Conservation (phyloP, 2,888 invertebrate genomes). For the Iselma pallidipennis region DNA sequence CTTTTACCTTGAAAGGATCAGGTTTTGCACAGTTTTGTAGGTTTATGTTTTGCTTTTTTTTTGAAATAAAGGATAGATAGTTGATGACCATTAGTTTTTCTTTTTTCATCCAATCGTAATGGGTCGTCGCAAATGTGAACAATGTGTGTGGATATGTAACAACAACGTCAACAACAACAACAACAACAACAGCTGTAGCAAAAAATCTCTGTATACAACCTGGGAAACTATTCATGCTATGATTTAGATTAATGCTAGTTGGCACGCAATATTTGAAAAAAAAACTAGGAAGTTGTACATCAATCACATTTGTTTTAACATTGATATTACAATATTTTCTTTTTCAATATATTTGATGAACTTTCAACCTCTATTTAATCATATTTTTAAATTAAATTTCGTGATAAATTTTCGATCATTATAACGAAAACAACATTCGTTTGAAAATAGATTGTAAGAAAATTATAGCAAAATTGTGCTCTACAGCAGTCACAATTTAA, state of each 20-base stretch:
- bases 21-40: neutral
- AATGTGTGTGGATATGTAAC: neutral
- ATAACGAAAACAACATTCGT: too few species aligned
- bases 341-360: neutral
- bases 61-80: too few species aligned
- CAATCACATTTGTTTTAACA: neutral
- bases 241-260: neutral
- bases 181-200: too few species aligned
- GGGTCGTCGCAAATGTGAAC: neutral
- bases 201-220: too few species aligned
- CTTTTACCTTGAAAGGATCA: neutral
- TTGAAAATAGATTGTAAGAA: neutral
- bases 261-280: neutral
- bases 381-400: neutral
- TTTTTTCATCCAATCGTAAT: too few species aligned
- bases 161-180: neutral
- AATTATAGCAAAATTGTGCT: neutral
- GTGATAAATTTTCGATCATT: too few species aligned
- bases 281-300: neutral
- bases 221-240: neutral
- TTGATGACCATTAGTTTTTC: too few species aligned
- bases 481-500: neutral
- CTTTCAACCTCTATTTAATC: neutral
- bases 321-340: neutral
- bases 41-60: neutral